Evolutionary conservation across 2,888 invertebrate species (phyloP), one percentile per base, ranked within the genome.

Genomic region (Machimus atricapillus): DNA sequence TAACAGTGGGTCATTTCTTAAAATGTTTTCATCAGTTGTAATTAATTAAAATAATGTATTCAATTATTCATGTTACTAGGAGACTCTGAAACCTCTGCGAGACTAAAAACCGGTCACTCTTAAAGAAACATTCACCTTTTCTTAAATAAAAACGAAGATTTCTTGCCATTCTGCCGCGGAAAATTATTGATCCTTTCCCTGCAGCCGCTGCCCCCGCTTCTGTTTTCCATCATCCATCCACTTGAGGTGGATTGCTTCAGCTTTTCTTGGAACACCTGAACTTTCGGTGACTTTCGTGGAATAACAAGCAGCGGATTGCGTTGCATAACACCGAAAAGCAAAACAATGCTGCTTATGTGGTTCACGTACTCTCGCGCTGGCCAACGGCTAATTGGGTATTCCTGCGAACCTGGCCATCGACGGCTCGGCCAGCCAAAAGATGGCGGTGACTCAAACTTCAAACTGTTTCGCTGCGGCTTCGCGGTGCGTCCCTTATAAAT

Each of bases 171-270:
- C 66, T 23, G 27, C 27, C 66, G 23, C 66, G 79, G 79, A 16
- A 79, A 46, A 52, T 79, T 79, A 79, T 79, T 79, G 79, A 79
- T 79, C 79, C 79, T 79, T 78, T 40, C 46, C 12, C 7, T 46
- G 9, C 31, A 19, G 19, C 19, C n/a, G 43, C 40, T 16, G 12
- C 3, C 12, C 6, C 66, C 66, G 19, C 19, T 66, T 14, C 8
- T 66, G 19, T 23, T 66, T 19, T 66, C 19, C 19, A 27, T 66
- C 27, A 27, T 66, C 56, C n/a, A n/a, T 56, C 66, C 66, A 66
- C 66, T 27, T 66, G 66, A 66, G 66, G 66, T 66, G 66, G 66
- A 66, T 66, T 66, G 66, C 66, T 66, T 66, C 66, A 66, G 27
- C 66, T 66, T 66, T 66, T 66, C 23, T 23, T 66, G 23, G 66